phyloP scores from a whole-genome alignment of 2,797 vertebrate genomes.

The Phrynocephalus guinanensis region DNA sequence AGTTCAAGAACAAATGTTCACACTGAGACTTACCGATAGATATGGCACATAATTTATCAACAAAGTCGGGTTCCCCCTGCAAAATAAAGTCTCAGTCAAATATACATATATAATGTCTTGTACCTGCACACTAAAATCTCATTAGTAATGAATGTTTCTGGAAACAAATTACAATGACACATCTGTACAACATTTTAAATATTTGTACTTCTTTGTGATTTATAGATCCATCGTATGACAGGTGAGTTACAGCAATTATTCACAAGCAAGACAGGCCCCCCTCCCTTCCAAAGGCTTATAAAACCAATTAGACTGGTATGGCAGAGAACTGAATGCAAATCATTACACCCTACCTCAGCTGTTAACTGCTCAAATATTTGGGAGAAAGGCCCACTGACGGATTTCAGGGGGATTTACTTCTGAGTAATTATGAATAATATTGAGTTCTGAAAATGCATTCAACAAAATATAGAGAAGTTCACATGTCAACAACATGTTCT shows the following conservation, averaged over 20 bases:
- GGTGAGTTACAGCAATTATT: neutral
- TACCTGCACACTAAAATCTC: slow-evolving; percentile 9
- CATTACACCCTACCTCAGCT: neutral
- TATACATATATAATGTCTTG: neutral
- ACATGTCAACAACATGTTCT: neutral
- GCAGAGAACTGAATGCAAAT: neutral
- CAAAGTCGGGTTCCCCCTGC: neutral
- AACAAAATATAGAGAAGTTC: neutral
- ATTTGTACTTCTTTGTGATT: slow-evolving; percentile 25
- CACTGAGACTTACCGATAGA: slow-evolving; percentile 38
- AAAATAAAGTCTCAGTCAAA: neutral
- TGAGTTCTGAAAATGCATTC: neutral
- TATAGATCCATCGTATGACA: neutral
- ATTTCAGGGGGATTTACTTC: neutral
- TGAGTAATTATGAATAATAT: neutral
- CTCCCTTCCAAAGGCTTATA: neutral
- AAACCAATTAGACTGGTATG: neutral
- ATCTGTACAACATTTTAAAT: slow-evolving; percentile 17
- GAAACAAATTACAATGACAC: slow-evolving; percentile 12
- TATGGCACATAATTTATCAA: slow-evolving; percentile 33
- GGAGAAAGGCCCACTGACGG: neutral
- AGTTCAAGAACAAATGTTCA: slow-evolving; percentile 42
- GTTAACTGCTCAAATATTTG: neutral
- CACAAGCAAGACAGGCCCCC: neutral
- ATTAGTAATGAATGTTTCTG: slow-evolving; percentile 18